Conservation (phyloP, 2,113 vertebrate genomes). For the Nibea albiflora region DNA sequence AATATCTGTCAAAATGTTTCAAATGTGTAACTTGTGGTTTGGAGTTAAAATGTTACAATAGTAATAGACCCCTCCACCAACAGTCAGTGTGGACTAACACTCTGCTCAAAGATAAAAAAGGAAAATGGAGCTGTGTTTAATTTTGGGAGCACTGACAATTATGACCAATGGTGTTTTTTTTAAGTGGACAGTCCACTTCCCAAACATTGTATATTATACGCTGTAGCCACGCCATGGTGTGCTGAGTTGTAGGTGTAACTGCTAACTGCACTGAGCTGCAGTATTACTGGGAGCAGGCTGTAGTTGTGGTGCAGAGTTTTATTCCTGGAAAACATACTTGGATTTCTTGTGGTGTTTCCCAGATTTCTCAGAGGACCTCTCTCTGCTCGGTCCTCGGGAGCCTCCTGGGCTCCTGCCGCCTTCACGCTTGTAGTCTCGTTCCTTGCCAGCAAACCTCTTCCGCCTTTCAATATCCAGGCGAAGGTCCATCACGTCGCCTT, state of each 20-base stretch:
- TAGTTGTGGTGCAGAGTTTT: too few species aligned
- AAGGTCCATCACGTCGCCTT: conserved; percentile 95
- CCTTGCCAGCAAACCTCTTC: conserved; percentile 93
- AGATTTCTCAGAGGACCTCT: conserved; percentile 94
- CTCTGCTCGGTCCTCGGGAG: conserved; percentile 93
- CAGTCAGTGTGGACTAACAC: too few species aligned
- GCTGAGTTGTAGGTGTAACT: too few species aligned
- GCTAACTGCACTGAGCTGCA: too few species aligned
- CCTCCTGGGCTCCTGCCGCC: conserved; percentile 93
- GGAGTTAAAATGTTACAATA: too few species aligned
- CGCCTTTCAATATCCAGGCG: conserved; percentile 97
- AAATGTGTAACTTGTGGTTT: background rate
- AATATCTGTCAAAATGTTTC: background rate
- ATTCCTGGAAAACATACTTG: conserved; percentile 78
- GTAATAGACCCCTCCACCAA: background rate
- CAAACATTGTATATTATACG: too few species aligned
- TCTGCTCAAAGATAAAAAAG: too few species aligned
- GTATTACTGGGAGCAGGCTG: too few species aligned
- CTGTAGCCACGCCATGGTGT: too few species aligned
- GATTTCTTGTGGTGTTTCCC: conserved; percentile 97
- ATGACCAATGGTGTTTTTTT: too few species aligned
- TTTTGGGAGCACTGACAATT: background rate
- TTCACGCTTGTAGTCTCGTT: conserved; percentile 91
- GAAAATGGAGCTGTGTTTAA: background rate
- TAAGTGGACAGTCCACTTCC: too few species aligned